phyloP scores from a whole-genome alignment of 1,140 invertebrate species.

The Euglossa dilemma region DNA sequence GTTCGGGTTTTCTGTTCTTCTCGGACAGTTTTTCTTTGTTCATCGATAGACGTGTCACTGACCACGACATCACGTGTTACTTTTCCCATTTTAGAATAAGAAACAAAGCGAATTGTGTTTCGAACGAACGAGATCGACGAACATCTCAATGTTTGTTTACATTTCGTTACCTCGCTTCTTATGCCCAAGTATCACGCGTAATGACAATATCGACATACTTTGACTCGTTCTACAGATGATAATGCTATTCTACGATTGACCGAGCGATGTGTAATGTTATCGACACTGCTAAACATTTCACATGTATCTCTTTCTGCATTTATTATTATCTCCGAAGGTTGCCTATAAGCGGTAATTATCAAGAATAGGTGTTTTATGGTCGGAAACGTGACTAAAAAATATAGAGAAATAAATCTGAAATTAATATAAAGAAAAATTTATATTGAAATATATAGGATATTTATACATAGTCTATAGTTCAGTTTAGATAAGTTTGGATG shows the following conservation, averaged over 20 bases:
- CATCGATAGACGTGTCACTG: neutral
- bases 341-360: too few relatives aligned
- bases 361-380: too few relatives aligned
- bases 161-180: constrained; percentile 17
- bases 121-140: neutral
- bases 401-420: too few relatives aligned
- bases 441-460: neutral
- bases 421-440: too few relatives aligned
- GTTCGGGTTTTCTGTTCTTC: neutral
- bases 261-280: neutral
- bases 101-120: neutral
- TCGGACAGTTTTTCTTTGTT: neutral
- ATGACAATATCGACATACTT: constrained; percentile 2
- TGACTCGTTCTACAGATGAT: neutral
- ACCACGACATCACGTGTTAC: neutral
- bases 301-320: neutral
- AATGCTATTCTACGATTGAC: neutral
- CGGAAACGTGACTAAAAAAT: too few relatives aligned
- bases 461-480: neutral
- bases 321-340: neutral
- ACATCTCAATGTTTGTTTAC: constrained; percentile 33
- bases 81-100: constrained; percentile 2
- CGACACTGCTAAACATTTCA: neutral
- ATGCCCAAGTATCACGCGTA: neutral
- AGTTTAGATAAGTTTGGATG: too few relatives aligned